Evolutionary conservation across 2,888 invertebrate genomes (phyloP), one percentile per base, ranked within the genome.

Genomic region (Exocentrus adspersus): DNA sequence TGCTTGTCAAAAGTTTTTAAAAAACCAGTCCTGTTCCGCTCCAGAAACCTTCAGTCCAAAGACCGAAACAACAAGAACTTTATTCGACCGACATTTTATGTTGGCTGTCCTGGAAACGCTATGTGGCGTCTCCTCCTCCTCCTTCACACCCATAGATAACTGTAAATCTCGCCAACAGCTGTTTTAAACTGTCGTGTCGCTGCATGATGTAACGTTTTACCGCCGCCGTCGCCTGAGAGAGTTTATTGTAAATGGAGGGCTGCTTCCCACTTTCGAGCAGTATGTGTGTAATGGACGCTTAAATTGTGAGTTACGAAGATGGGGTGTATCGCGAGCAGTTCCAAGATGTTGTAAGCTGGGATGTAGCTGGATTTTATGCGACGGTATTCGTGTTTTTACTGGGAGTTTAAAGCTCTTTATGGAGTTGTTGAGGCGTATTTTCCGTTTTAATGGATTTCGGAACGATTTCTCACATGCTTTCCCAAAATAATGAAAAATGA

Each of bases 21-120:
- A n/a, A n/a, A n/a, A n/a, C n/a, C n/a, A n/a, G n/a, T n/a, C n/a
- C n/a, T n/a, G 71, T 71, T 72, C 73, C 71, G 69, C 70, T 70
- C 73, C 73, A 69, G 73, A 76, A 73, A 76, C 76, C 75, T 76
- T 76, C 72, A 60, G 52, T n/a, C 62, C 68, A 69, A 63, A 66
- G 62, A 64, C 62, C 64, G 67, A 71, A 72, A 70, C 68, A 67
- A 72, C 72, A 70, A 68, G 65, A 70, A 72, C 73, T 72, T 71
- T 72, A 72, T 73, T 71, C 65, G 67, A 69, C 68, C 68, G 74
- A 70, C 69, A 72, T 74, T 72, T 72, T 68, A 72, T 61, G 64
- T 68, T 61, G 61, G 57, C 63, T 61, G 64, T 56, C 60, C 59
- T 59, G 61, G 58, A 65, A 59, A 46, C 53, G 65, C 61, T 61